These are phyloP conservation scores for Bombyx huttoni DNA, from an alignment of 2,888 invertebrate species.

Conservation along the genomic window DNA sequence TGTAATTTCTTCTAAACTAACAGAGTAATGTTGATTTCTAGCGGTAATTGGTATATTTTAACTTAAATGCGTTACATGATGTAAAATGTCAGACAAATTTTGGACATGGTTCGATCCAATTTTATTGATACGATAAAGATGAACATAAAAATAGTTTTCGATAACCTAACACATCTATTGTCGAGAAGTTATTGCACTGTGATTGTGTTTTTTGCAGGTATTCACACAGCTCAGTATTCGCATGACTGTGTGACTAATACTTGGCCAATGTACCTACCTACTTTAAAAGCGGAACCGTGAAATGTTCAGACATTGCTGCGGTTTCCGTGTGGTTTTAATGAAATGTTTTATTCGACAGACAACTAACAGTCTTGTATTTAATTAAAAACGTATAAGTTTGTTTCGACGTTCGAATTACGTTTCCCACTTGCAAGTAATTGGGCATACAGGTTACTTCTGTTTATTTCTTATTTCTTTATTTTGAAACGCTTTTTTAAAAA, in stretches of 20 bases:
- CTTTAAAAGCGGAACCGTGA: neutral
- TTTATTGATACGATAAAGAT: too few species aligned
- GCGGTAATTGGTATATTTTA: too few species aligned
- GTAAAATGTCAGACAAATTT: too few species aligned
- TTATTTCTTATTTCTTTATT: too few species aligned
- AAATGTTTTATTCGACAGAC: neutral
- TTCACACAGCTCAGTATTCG: neutral
- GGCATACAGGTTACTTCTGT: too few species aligned
- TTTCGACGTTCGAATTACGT: neutral
- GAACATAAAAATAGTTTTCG: too few species aligned
- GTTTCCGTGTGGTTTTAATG: neutral
- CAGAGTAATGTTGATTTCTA: too few species aligned
- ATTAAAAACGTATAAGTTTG: neutral
- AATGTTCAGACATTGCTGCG: neutral
- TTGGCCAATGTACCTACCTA: neutral
- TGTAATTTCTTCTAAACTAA: too few species aligned
- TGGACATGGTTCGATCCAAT: too few species aligned
- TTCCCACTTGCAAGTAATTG: neutral
- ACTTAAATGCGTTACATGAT: too few species aligned
- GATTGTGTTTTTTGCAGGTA: neutral
- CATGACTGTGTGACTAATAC: neutral
- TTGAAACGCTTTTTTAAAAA: too few species aligned
- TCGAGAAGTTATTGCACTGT: neutral
- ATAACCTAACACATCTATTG: neutral
- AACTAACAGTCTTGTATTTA: neutral